Evolutionary conservation across 1,140 invertebrate genomes (phyloP), one percentile per base, ranked within the genome.

Genomic region (Copidosoma floridanum): DNA sequence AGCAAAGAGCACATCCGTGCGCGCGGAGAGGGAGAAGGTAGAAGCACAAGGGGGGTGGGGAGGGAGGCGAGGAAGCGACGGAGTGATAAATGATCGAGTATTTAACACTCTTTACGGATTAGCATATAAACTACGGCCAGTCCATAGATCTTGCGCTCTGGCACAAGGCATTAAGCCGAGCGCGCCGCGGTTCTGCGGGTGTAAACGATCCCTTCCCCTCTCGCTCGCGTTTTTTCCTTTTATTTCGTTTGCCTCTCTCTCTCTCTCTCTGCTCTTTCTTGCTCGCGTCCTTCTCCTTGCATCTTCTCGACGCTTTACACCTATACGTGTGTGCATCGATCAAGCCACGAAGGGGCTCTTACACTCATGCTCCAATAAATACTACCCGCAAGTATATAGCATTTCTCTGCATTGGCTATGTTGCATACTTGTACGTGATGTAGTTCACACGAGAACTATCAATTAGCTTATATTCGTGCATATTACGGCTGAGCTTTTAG

Each of bases 81-180:
- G 73, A 73, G 75, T 79, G 79, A 81, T 81, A 80, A 81, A 81
- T 79, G 79, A 81, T 79, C 74, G 70, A 79, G 79, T 80, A 80
- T 80, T 81, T 81, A 81, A 80, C 78, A 80, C 79, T 81, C 77
- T 80, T 81, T 79, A 79, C 77, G 75, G 77, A 80, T 81, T 80
- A 81, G 79, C 78, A 81, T 81, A 81, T 81, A 80, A 80, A 81
- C 78, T 80, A 79, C 77, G 70, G 77, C 68, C 73, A 79, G 77
- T 80, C 79, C 78, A 79, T 80, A 79, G 77, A 79, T 80, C 77
- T 79, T 79, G 70, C 32, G n/a, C n/a, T n/a, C 24, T 70, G 73
- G 76, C 76, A 61, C 58, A 78, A 78, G 70, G 76, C 76, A 79
- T 80, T 79, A 80, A 79, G 58, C 76, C 65, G 71, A 68, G 73